Base-by-base conservation (phyloP, 2,888 invertebrate genomes). In the Acleris holmiana region DNA sequence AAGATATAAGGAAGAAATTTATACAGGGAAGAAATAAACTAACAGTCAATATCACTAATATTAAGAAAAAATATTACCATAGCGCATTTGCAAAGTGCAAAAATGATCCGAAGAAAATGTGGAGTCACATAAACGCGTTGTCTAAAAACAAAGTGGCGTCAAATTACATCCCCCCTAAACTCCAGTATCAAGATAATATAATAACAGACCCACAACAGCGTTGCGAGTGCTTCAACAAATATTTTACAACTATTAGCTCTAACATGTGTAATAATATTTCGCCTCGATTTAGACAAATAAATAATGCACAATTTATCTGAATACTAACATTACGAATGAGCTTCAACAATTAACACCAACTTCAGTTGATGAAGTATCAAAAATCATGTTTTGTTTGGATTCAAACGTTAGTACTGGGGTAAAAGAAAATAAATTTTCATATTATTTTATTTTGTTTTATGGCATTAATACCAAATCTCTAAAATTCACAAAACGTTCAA, bases 301-400 rank as follows among this genome's bases (percentile, higher is more conserved):
- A 47, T 57, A 15, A 29, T n/a, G 2, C n/a, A 47, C n/a, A 15
- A 7, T 15, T 13, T 17, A 15, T 8, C 13, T 8, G 23, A 17
- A 23, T 23, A 23, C 6, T 18, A 25, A 25, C 57, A 5, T 1
- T n/a, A n/a, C 13, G 17, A 10, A 23, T n/a, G 17, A 40, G 1
- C 29, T 19, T 47, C 5, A 17, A 15, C 5, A 15, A n/a, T 23
- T 47, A 25, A 23, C 17, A 8, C 21, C n/a, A 29, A 29, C 44
- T 15, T 18, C 19, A 21, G 51, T 41, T 3, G 53, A 53, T 13
- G 61, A 61, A 61, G 23, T 61, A 41, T 51, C 17, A 13, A 53
- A 61, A 61, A 61, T 61, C n/a, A 61, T 61, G 7, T 40, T 44
- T 46, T 46, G 46, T 15, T 18, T 61, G 17, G 53, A 53, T 29